Conservation (phyloP, 2,888 invertebrate genomes). For the Hesperia comma region DNA sequence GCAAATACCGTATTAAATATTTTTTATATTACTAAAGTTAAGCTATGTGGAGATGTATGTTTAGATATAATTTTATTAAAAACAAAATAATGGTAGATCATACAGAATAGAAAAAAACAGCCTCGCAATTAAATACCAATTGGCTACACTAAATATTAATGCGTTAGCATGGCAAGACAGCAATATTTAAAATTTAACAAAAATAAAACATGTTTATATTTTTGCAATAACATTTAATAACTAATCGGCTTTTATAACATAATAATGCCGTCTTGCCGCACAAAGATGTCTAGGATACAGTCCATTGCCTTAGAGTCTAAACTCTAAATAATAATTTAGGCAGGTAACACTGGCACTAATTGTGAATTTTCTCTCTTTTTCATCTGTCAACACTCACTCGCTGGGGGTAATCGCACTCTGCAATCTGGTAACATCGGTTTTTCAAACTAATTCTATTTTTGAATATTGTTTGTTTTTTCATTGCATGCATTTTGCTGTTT, state of each 20-base stretch:
- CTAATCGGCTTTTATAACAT: conserved; percentile 43
- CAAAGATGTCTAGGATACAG: conserved; percentile 29
- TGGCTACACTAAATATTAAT: conserved; percentile 24
- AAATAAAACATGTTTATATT: conserved; percentile 2
- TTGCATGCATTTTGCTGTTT: conserved; percentile 42
- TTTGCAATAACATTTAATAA: conserved; percentile 8
- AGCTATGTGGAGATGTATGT: no score
- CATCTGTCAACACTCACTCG: conserved; percentile 79
- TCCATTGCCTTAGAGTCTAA: conserved; percentile 12
- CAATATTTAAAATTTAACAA: conserved; percentile 51
- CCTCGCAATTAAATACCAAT: conserved; percentile 19
- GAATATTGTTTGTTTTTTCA: conserved; percentile 37
- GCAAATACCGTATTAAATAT: no score
- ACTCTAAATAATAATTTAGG: conserved; percentile 39
- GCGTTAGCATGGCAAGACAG: conserved; percentile 66
- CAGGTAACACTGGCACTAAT: conserved; percentile 65
- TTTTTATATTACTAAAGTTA: no score
- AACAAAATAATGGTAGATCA: not conserved
- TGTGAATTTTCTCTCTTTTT: conserved; percentile 74
- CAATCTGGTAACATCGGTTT: conserved; percentile 82
- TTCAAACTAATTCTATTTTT: conserved; percentile 67
- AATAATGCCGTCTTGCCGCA: conserved; percentile 70
- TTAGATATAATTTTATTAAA: not conserved
- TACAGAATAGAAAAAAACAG: not conserved
- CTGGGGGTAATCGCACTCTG: conserved; percentile 82